A percentile compares a stretch with the other conserved stretches of the same genome.
Conservation (phyloP, 2,888 invertebrate genomes). For the Cosmia trapezina region DNA sequence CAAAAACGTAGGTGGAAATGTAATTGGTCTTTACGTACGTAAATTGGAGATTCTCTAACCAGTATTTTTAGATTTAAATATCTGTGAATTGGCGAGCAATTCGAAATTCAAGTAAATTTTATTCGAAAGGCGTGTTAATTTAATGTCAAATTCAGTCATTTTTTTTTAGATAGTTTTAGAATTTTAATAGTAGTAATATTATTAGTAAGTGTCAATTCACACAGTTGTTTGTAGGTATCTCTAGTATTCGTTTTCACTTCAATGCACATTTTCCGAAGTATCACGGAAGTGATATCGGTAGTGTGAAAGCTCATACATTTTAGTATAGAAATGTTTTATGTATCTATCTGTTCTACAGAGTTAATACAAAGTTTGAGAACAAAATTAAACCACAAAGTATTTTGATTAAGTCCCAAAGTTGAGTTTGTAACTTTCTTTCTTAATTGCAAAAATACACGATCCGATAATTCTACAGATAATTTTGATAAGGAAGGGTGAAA, state of each 20-base stretch:
- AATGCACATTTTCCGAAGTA: slow-evolving; percentile 10
- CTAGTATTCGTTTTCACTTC: slow-evolving; percentile 13
- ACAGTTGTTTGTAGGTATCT: not conserved
- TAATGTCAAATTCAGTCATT: no score
- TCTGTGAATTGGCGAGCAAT: no score
- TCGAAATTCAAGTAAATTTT: no score
- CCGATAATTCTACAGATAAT: slow-evolving; percentile 17
- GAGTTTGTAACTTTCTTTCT: not conserved
- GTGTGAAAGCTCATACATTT: slow-evolving; percentile 34
- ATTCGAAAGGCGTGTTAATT: no score
- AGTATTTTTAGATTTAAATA: no score
- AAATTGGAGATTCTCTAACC: no score
- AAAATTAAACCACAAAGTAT: slow-evolving; percentile 27
- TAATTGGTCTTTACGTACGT: no score
- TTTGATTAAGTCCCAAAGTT: slow-evolving; percentile 40
- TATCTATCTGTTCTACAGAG: not conserved
- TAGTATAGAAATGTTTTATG: slow-evolving; percentile 25
- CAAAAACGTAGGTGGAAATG: no score
- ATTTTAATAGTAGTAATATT: no score
- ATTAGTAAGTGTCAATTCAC: not conserved
- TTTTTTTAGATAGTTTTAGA: no score
- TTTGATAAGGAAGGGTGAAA: slow-evolving; percentile 25
- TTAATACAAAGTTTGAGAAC: slow-evolving; percentile 13
- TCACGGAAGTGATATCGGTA: slow-evolving; percentile 13
- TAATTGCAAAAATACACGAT: slow-evolving; percentile 39